Percentiles rank a stretch among this genome's conserved stretches.
phyloP scores from a whole-genome alignment of 2,888 invertebrate genomes.

The Steromphala cineraria region DNA sequence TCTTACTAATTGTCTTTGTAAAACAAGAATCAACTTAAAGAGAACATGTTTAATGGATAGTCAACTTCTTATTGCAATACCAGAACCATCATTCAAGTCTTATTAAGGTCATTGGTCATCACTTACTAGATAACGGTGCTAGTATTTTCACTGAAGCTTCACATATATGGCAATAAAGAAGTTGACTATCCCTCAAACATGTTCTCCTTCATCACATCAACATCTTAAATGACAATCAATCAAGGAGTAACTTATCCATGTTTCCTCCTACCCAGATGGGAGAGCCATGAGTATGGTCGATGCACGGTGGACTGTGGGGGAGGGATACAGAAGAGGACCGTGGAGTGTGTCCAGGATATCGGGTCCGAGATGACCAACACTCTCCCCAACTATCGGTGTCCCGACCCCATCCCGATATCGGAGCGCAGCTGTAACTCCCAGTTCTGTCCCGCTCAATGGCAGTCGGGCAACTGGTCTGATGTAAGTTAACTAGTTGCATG shows the following conservation, averaged over 20 bases:
- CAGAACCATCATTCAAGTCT: too few relatives aligned
- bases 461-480: conserved; percentile 89
- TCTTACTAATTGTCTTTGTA: not conserved
- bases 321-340: conserved; percentile 86
- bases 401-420: conserved; percentile 91
- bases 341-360: conserved; percentile 87
- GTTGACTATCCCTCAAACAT: too few relatives aligned
- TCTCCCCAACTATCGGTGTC: conserved; percentile 94
- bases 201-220: too few relatives aligned
- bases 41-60: too few relatives aligned
- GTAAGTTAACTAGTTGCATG: conserved; percentile 80
- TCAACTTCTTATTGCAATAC: too few relatives aligned
- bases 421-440: conserved; percentile 90
- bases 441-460: conserved; percentile 94
- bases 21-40: too few relatives aligned
- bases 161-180: too few relatives aligned
- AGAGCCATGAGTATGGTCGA: conserved; percentile 89
- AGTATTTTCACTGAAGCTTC: too few relatives aligned
- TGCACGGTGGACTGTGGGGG: conserved; percentile 92
- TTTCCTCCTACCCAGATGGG: conserved; percentile 82
- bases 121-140: too few relatives aligned
- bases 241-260: not conserved
- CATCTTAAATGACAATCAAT: too few relatives aligned
- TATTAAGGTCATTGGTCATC: too few relatives aligned
- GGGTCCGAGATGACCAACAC: conserved; percentile 88